Percentiles rank a stretch among this genome's conserved stretches.
These are phyloP conservation scores for Pinctada fucata DNA, from an alignment of 2,888 invertebrate species.

Conservation along the genomic window DNA sequence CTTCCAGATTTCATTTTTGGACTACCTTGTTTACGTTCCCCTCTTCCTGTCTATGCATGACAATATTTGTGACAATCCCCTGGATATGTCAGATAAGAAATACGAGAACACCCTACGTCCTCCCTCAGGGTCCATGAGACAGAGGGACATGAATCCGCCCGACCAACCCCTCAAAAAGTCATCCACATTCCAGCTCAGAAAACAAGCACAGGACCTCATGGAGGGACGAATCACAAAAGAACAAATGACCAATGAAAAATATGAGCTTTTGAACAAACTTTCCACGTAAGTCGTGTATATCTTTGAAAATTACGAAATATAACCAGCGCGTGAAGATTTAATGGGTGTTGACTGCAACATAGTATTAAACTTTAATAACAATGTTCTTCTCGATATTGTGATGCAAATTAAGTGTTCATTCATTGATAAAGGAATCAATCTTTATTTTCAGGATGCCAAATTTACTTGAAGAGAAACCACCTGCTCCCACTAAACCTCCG, in stretches of 20 bases:
- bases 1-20: conserved; percentile 71
- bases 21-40: conserved; percentile 73
- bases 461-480: conserved; percentile 28
- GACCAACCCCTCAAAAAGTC: conserved; percentile 61
- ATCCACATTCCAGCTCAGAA: conserved; percentile 58
- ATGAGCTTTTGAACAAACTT: conserved; percentile 47
- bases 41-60: conserved; percentile 75
- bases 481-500: conserved; percentile 1
- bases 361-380: too few species aligned
- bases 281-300: not conserved
- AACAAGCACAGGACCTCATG: conserved; percentile 64
- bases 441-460: conserved; percentile 27
- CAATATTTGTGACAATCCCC: conserved; percentile 71
- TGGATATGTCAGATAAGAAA: conserved; percentile 71
- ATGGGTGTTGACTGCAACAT: too few species aligned
- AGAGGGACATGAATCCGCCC: conserved; percentile 72
- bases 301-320: not conserved
- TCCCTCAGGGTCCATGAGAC: conserved; percentile 54
- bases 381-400: too few species aligned
- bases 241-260: conserved; percentile 59
- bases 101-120: conserved; percentile 54
- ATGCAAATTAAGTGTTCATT: too few species aligned
- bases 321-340: too few species aligned
- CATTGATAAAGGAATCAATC: not conserved
- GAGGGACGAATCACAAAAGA: conserved; percentile 63